Evolutionary conservation across 2,113 vertebrate species (phyloP).

Genomic region (Cinclus mexicanus): DNA sequence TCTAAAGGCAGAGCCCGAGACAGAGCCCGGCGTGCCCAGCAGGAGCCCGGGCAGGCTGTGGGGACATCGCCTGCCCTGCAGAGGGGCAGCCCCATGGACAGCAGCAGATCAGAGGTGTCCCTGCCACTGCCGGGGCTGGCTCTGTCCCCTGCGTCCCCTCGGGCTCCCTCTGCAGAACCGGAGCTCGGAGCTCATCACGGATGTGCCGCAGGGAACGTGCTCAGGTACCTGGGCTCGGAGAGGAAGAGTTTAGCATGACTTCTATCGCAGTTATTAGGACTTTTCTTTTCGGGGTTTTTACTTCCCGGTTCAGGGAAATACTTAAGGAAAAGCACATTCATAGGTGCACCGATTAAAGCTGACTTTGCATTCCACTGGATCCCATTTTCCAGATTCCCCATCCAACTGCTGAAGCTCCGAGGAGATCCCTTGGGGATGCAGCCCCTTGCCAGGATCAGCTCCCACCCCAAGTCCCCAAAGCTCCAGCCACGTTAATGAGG

Average conservation of each 20-base stretch:
- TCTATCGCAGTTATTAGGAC: not conserved
- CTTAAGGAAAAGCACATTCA: rapidly evolving
- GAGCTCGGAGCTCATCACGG: rapidly evolving
- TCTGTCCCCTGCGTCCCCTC: rapidly evolving
- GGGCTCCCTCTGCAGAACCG: too few species aligned
- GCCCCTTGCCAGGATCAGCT: not conserved
- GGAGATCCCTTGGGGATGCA: rapidly evolving
- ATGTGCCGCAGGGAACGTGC: not conserved
- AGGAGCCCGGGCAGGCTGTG: rapidly evolving
- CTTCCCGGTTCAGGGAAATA: not conserved
- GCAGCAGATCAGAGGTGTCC: not conserved
- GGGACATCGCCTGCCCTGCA: rapidly evolving
- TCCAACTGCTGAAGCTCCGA: rapidly evolving
- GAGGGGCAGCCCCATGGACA: not conserved
- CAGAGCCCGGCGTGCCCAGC: not conserved
- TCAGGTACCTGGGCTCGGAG: rapidly evolving
- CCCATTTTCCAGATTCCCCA: rapidly evolving
- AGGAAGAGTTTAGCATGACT: not conserved
- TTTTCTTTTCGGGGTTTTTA: not conserved
- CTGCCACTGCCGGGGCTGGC: not conserved
- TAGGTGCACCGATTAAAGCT: not conserved
- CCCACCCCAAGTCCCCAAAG: not conserved
- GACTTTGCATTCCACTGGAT: rapidly evolving
- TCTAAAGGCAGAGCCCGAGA: not conserved
- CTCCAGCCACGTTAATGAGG: rapidly evolving